A percentile compares a stretch with the other conserved stretches of the same genome.
Conservation (phyloP, 2,113 vertebrate genomes). For the Psilopogon haemacephalus region DNA sequence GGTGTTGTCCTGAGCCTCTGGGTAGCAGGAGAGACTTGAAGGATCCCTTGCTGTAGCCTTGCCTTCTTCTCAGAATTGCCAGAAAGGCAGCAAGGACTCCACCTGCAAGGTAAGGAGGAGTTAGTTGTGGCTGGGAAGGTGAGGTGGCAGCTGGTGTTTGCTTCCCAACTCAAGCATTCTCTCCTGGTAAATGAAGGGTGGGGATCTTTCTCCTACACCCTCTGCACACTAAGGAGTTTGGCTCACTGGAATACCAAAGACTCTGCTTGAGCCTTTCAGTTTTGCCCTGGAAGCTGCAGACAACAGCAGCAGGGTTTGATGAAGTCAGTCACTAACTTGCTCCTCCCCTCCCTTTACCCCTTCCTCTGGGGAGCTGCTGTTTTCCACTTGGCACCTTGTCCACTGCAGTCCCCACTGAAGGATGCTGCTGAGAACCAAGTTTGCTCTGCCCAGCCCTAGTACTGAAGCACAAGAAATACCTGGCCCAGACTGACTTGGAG, state of each 20-base stretch:
- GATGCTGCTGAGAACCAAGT: not conserved
- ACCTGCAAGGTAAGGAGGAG: constrained; percentile 60
- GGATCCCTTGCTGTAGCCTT: constrained; percentile 65
- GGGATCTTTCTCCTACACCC: not conserved
- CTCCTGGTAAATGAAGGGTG: not conserved
- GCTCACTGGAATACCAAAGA: not conserved
- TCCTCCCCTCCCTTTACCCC: not conserved
- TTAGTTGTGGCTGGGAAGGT: not conserved
- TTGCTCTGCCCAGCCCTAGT: not conserved
- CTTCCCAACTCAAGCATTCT: not conserved
- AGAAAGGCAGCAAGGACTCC: constrained; percentile 74
- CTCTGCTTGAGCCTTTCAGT: not conserved
- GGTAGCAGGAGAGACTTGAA: constrained; percentile 73
- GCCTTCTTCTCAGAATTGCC: constrained; percentile 71
- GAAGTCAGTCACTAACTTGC: not conserved
- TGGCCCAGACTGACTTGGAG: constrained; percentile 10
- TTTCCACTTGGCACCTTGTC: not conserved
- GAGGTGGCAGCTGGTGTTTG: not conserved
- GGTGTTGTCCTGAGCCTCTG: constrained; percentile 59
- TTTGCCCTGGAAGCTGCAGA: not conserved
- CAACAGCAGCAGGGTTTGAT: not conserved
- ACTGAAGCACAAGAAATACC: not conserved
- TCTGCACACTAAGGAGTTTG: not conserved
- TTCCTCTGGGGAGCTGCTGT: not conserved
- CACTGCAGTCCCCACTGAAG: not conserved